Percentiles rank a stretch among this genome's conserved stretches.
phyloP scores from a whole-genome alignment of 1,140 invertebrate genomes.

The Agrilus planipennis region DNA sequence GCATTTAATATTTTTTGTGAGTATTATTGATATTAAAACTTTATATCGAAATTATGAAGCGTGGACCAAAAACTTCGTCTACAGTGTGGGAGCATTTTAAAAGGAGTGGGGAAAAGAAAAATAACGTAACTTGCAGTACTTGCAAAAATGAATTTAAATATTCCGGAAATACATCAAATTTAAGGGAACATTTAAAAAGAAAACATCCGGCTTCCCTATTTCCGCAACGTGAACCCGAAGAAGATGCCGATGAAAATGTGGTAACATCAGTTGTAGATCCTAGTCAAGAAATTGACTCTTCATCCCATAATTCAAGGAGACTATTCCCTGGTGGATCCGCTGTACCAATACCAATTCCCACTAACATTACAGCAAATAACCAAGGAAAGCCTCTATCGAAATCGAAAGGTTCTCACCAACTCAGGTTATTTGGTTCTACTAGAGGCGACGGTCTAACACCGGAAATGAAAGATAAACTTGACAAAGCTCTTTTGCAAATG shows the following conservation, averaged over 20 bases:
- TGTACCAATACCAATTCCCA: neutral
- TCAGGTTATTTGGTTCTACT: neutral
- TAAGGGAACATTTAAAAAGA: neutral
- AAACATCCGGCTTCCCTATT: neutral
- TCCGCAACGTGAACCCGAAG: neutral
- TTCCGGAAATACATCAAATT: neutral
- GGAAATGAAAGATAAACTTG: neutral
- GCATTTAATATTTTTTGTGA: no score
- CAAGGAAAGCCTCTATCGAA: neutral
- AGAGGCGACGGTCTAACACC: neutral
- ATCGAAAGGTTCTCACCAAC: neutral
- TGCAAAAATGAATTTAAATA: neutral
- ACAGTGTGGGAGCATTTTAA: neutral
- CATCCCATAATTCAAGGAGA: no score
- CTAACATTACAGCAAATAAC: no score
- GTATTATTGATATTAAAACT: no score
- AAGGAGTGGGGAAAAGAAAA: neutral
- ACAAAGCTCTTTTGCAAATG: constrained; percentile 6
- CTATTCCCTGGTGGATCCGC: neutral
- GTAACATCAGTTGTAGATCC: neutral
- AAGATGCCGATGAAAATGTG: neutral
- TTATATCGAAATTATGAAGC: no score
- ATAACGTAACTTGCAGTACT: neutral
- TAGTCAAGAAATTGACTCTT: no score
- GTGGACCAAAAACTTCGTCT: neutral